A percentile compares a stretch with the other conserved stretches of the same genome.
These are phyloP conservation scores for Spilosoma lubricipeda DNA, from an alignment of 2,888 invertebrate genomes.

Conservation along the genomic window DNA sequence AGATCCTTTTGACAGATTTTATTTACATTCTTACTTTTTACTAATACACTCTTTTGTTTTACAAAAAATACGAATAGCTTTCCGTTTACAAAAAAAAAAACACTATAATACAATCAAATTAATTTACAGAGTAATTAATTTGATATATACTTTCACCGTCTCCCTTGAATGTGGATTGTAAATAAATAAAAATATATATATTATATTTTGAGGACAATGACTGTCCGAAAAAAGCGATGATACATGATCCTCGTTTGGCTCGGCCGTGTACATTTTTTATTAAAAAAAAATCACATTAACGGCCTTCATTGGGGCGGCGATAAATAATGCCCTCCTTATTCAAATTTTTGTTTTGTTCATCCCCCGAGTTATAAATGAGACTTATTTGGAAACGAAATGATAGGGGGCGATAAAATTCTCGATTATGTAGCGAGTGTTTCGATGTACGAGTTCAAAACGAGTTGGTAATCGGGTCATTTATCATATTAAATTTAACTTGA, in stretches of 20 bases:
- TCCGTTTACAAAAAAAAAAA: conserved; percentile 10
- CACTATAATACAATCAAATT: conserved; percentile 45
- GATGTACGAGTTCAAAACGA: conserved; percentile 58
- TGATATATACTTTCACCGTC: conserved; percentile 74
- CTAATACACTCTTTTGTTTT: no score
- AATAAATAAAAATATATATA: conserved; percentile 69
- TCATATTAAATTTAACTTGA: conserved; percentile 46
- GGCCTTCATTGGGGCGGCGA: conserved; percentile 86
- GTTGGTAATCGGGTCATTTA: conserved; percentile 54
- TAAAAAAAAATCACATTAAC: conserved; percentile 87
- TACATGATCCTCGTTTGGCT: conserved; percentile 85
- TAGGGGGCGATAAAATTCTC: conserved; percentile 81
- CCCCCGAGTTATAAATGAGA: conserved; percentile 85
- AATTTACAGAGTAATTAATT: conserved; percentile 75
- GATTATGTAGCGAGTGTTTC: conserved; percentile 70
- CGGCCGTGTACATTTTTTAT: conserved; percentile 80
- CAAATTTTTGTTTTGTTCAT: conserved; percentile 86
- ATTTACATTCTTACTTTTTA: no score
- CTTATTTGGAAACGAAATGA: conserved; percentile 85
- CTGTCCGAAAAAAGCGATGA: conserved; percentile 85
- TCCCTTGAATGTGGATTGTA: conserved; percentile 64
- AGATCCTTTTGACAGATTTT: not conserved
- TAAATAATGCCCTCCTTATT: conserved; percentile 87
- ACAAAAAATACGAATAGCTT: not conserved
- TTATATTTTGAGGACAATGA: conserved; percentile 80